Base-by-base conservation (phyloP, 1,140 invertebrate genomes). In the Macrobrachium rosenbergii region DNA sequence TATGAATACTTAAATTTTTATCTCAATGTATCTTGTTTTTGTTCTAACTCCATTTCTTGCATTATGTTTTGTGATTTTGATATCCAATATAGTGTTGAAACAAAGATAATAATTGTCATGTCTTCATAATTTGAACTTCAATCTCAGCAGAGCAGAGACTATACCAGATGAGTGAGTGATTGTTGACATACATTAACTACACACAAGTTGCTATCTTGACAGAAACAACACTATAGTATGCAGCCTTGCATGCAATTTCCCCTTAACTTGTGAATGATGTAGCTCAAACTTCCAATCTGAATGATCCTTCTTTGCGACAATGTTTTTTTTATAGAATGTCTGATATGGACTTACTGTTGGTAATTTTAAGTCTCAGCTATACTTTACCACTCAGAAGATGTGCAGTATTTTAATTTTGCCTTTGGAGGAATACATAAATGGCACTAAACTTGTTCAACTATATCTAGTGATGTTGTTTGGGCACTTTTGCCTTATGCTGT, bases 81-180 rank as follows among this genome's bases (percentile, higher is more conserved):
- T 52, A 10, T 52, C 52, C 52, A 52, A 52, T 52, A 52, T 52
- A 52, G 12, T 52, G 52, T 52, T 52, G 52, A 52, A 52, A 52
- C 7, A 52, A 52, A 52, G 52, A 12, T 52, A 12, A 52, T 52
- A 52, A 52, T 52, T 52, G 52, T 52, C 52, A 52, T 52, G 52
- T 52, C 52, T 52, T 52, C 52, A 52, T 52, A 52, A 75, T 52
- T 45, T 52, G 14, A 59, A 58, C 52, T 58, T 77, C 5, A 16
- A 58, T 77, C 75, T 59, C 37, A 45, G 62, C 79, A 64, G 60
- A 81, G 79, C 62, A 81, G 78, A 80, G 78, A 67, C 79, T 43
- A 45, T 81, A 64, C 28, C 62, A 37, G 28, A 81, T 81, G 19
- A 77, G 19, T 58, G 75, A 23, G 75, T 77, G 75, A 21, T 77